Conservation (phyloP, 2,113 vertebrate species). For the Sitta europaea region DNA sequence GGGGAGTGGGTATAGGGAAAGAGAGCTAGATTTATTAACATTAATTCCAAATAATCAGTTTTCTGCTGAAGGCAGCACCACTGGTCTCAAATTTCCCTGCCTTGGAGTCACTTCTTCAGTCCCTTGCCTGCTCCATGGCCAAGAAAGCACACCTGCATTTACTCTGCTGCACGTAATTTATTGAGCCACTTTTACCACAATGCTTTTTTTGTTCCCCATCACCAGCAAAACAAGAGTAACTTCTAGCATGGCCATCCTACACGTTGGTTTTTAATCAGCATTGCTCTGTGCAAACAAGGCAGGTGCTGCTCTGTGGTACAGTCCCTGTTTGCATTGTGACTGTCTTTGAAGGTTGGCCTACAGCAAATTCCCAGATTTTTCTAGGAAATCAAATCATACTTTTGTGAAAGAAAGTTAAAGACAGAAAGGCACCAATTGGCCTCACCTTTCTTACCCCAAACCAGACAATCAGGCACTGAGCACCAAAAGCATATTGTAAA, state of each 20-base stretch:
- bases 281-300: background rate
- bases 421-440: background rate
- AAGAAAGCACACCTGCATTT: constrained; percentile 40
- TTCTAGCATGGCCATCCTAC: background rate
- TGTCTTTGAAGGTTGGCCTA: background rate
- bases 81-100: constrained; percentile 36
- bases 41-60: constrained; percentile 36
- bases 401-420: background rate
- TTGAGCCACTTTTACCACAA: background rate
- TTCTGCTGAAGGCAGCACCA: background rate
- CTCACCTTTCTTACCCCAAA: background rate
- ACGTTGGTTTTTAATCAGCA: rapidly evolving
- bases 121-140: background rate
- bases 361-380: background rate
- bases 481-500: background rate
- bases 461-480: background rate
- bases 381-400: background rate
- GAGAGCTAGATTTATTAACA: constrained; percentile 27
- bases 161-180: background rate
- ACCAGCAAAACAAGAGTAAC: background rate
- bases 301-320: background rate
- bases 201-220: background rate
- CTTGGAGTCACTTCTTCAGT: background rate
- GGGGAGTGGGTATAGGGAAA: background rate
- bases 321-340: background rate